Conservation (phyloP, 2,113 vertebrate genomes). For the Heptranchias perlo region DNA sequence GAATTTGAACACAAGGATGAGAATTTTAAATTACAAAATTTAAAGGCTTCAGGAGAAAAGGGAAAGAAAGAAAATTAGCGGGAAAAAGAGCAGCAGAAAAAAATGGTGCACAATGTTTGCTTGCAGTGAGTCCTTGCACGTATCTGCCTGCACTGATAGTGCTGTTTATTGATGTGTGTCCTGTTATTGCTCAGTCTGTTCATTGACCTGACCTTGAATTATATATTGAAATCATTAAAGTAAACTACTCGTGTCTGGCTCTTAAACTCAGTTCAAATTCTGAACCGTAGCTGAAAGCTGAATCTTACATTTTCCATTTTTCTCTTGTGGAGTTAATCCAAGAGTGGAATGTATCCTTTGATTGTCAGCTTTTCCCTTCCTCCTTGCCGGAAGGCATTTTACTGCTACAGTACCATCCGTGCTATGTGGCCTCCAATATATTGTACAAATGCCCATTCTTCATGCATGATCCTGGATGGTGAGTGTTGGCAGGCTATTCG, state of each 20-base stretch:
- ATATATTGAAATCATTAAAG: background rate
- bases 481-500: background rate
- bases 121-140: background rate
- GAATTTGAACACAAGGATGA: background rate
- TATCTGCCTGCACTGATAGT: background rate
- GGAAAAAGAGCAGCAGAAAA: background rate
- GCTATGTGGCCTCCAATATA: background rate
- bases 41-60: background rate
- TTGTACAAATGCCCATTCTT: background rate
- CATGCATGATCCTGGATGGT: background rate
- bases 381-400: background rate
- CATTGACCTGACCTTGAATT: slow-evolving; percentile 26
- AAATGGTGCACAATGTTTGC: background rate
- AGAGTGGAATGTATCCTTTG: background rate
- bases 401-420: background rate
- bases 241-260: background rate
- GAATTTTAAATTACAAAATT: background rate
- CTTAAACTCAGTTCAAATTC: background rate
- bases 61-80: background rate
- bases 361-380: background rate
- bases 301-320: background rate
- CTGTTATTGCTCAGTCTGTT: background rate
- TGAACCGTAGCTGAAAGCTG: background rate
- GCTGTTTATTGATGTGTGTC: background rate
- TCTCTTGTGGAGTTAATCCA: background rate